phyloP scores from a whole-genome alignment of 2,113 vertebrate genomes.

The Megaleporinus macrocephalus region DNA sequence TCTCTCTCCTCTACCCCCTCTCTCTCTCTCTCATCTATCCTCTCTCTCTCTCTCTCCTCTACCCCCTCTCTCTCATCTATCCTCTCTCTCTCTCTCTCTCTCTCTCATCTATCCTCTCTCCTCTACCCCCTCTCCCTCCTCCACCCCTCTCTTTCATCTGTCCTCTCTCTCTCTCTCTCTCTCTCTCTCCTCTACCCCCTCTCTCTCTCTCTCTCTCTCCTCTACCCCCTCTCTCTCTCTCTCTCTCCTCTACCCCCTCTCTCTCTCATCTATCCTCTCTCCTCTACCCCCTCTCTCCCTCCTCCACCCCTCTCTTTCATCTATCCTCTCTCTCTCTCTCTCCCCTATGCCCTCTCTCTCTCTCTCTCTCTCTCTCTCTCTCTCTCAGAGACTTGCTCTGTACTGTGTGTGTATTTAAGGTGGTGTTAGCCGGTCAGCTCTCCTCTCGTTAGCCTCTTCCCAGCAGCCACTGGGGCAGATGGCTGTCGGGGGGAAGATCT shows the following conservation, averaged over 20 bases:
- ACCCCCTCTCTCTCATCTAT: neutral
- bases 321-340: neutral
- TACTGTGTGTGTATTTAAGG: neutral
- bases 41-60: neutral
- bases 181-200: too few species aligned
- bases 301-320: too few species aligned
- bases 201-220: neutral
- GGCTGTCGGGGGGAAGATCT: neutral
- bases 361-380: neutral
- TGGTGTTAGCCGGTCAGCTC: neutral
- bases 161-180: neutral
- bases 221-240: neutral
- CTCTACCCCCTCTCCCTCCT: too few species aligned
- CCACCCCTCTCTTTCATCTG: too few species aligned
- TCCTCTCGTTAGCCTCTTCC: neutral
- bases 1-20: neutral
- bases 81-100: too few species aligned
- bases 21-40: neutral
- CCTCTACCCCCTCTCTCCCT: too few species aligned
- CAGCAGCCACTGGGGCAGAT: neutral
- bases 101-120: too few species aligned
- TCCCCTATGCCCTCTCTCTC: neutral
- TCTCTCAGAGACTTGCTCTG: too few species aligned
- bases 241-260: too few species aligned
- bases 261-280: too few species aligned